These are phyloP conservation scores for Picus viridis DNA, from an alignment of 2,797 vertebrate species.

Conservation along the genomic window DNA sequence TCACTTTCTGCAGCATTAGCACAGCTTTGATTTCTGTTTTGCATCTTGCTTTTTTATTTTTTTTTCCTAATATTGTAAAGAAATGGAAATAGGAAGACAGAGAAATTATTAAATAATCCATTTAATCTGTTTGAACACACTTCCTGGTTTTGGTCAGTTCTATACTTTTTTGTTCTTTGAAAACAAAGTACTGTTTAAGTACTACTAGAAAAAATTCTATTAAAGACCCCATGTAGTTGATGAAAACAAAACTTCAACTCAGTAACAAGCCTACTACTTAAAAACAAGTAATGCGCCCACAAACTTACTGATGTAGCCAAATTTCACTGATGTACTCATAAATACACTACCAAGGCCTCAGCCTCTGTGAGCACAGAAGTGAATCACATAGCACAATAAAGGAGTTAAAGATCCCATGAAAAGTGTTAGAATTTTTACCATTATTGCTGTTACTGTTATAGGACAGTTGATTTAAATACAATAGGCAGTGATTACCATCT, in stretches of 20 bases:
- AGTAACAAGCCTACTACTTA: not conserved
- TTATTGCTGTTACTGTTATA: not conserved
- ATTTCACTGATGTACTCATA: not conserved
- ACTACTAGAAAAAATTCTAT: not conserved
- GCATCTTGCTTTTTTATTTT: not conserved
- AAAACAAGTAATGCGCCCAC: not conserved
- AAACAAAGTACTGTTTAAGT: not conserved
- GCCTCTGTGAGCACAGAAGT: not conserved
- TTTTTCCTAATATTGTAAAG: not conserved
- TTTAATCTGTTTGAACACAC: not conserved
- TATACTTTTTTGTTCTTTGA: not conserved
- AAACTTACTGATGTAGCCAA: not conserved
- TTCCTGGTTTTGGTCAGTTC: not conserved
- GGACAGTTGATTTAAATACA: not conserved
- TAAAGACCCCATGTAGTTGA: not conserved
- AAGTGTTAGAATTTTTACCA: not conserved
- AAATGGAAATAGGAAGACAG: not conserved
- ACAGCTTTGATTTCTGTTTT: not conserved
- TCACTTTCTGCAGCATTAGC: not conserved
- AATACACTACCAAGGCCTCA: not conserved
- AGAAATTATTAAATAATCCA: not conserved
- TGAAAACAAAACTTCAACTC: not conserved
- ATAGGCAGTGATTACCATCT: not conserved
- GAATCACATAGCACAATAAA: not conserved
- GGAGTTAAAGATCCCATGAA: not conserved